Evolutionary conservation across 1,140 invertebrate genomes (phyloP), one percentile per base, ranked within the genome.

Genomic region (Littorina saxatilis): DNA sequence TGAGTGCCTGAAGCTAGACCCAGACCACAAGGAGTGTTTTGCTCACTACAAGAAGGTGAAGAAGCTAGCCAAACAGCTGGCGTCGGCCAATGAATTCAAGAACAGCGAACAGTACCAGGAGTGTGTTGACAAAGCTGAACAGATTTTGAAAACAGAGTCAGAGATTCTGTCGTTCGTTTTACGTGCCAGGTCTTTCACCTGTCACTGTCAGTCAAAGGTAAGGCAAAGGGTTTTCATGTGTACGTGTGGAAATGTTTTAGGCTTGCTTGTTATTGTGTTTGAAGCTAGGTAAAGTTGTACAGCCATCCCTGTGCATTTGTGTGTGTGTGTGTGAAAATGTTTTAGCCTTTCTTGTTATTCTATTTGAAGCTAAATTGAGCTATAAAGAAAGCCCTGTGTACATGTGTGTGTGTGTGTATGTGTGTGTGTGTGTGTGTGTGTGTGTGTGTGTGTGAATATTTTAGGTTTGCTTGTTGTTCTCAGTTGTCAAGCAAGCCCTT

Each of bases 1-100:
- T 35, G 98, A 99, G 92, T 99, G 99, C 92, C 94, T 99, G 15
- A 99, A 99, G 93, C 93, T 99, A 37, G 99, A 99, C 93, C 98
- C 98, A 0, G 99, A 99, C 88, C 98, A 99, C 92, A 98, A 98
- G 92, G 93, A 96, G 81, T 99, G 99, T 93, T 98, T 94, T 95
- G 95, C 96, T n/a, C 96, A 98, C 89, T 99, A 99, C 92, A 99
- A 99, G 91, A 98, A 97, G 91, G 93, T 99, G 2, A 99, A 99
- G 90, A 99, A 99, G 91, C 94, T 99, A n/a, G 96, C 96, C 76
- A 99, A 98, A 91, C 93, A 96, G 78, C 88, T 99, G 50, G 93
- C 94, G 40, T 94, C 95, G n/a, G 95, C 96, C 5, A 95, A 97
- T 85, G 94, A 95, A 50, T 92, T 94, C 15, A 94, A 95, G 23